Conservation (phyloP, 1,140 invertebrate species). For the Leptonema lineaticorne region DNA sequence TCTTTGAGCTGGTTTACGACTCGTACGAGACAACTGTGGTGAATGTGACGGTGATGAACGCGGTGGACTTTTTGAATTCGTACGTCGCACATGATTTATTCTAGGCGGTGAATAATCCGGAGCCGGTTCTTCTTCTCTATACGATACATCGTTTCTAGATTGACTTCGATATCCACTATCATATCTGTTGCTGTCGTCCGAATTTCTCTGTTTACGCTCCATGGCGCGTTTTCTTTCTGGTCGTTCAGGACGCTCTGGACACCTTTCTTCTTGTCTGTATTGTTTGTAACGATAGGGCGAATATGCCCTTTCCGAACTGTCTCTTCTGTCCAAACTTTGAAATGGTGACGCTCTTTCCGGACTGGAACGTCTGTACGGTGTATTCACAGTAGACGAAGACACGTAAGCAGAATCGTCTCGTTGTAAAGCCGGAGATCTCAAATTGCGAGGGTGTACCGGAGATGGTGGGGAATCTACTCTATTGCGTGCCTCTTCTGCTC, state of each 20-base stretch:
- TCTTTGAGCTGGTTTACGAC: slow-evolving; percentile 45
- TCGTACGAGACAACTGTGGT: slow-evolving; percentile 45
- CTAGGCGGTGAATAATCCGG: slow-evolving; percentile 70
- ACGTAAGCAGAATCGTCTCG: slow-evolving; percentile 58
- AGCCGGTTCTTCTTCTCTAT: slow-evolving; percentile 55
- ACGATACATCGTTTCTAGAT: slow-evolving; percentile 54
- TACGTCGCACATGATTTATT: slow-evolving; percentile 54
- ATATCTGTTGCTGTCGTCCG: slow-evolving; percentile 54
- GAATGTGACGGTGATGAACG: slow-evolving; percentile 51
- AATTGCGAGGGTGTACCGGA: slow-evolving; percentile 50
- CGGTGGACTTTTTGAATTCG: slow-evolving; percentile 53
- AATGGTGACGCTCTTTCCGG: slow-evolving; percentile 55
- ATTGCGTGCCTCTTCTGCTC: slow-evolving; percentile 54
- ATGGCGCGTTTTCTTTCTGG: slow-evolving; percentile 61
- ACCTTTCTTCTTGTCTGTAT: slow-evolving; percentile 39
- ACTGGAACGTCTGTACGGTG: slow-evolving; percentile 43
- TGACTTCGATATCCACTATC: slow-evolving; percentile 58
- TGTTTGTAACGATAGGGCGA: slow-evolving; percentile 46
- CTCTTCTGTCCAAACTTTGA: slow-evolving; percentile 49
- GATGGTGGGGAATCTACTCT: slow-evolving; percentile 52
- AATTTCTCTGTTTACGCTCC: slow-evolving; percentile 49
- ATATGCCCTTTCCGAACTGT: slow-evolving; percentile 46
- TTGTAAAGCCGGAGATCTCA: slow-evolving; percentile 52
- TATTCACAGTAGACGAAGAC: slow-evolving; percentile 56
- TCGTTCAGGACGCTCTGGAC: slow-evolving; percentile 60